These are phyloP conservation scores for Callyntrura guangdongensis DNA, from an alignment of 2,888 invertebrate genomes.

Conservation along the genomic window DNA sequence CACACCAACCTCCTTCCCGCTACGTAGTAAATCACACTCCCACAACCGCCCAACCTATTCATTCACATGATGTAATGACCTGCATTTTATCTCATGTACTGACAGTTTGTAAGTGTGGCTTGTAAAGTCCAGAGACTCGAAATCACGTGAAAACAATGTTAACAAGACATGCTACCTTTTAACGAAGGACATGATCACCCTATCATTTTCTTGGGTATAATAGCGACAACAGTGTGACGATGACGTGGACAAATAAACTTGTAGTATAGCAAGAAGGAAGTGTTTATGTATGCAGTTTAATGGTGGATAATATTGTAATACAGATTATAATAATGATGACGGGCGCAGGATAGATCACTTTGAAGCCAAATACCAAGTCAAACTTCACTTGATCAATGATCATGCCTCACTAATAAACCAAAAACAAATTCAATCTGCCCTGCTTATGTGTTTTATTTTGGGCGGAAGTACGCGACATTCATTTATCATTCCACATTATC, in stretches of 20 bases:
- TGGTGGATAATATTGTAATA: neutral
- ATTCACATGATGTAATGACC: constrained; percentile 39
- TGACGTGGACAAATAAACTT: constrained; percentile 49
- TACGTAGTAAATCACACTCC: neutral
- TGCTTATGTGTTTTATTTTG: constrained; percentile 4
- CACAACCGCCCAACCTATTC: constrained; percentile 27
- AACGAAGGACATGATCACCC: constrained; percentile 39
- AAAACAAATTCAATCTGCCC: constrained; percentile 22
- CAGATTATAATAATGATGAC: neutral
- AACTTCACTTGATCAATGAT: constrained; percentile 26
- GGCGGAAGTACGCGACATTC: constrained; percentile 55
- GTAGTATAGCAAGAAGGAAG: constrained; percentile 15
- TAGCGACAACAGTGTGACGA: neutral
- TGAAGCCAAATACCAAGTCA: neutral
- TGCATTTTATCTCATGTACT: constrained; percentile 22
- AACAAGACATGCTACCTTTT: constrained; percentile 47
- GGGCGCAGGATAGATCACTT: neutral
- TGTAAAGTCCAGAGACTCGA: neutral
- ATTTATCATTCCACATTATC: constrained; percentile 45
- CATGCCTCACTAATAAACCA: neutral
- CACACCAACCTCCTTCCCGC: neutral
- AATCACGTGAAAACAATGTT: constrained; percentile 53
- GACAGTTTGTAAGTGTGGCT: neutral
- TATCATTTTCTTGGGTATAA: constrained; percentile 10
- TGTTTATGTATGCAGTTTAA: neutral